Percentiles rank a stretch among this genome's conserved stretches.
These are phyloP conservation scores for Theretra japonica DNA, from an alignment of 2,888 invertebrate genomes.

Conservation along the genomic window DNA sequence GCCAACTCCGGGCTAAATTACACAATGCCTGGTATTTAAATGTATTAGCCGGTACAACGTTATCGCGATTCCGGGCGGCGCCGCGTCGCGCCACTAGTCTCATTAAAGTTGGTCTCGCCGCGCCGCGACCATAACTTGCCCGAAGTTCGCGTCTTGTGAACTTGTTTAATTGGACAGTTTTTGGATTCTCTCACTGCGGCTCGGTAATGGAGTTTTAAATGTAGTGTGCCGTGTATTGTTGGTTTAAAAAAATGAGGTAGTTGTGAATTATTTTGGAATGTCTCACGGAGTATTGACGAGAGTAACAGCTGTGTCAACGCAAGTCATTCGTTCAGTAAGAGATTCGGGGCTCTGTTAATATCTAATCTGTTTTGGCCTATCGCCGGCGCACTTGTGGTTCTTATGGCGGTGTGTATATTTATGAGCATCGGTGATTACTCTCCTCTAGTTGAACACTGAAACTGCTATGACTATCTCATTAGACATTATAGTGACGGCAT, in stretches of 20 bases:
- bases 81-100: slow-evolving; percentile 29
- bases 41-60: slow-evolving; percentile 41
- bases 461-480: too few relatives aligned
- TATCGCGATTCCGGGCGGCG: slow-evolving; percentile 29
- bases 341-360: too few relatives aligned
- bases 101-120: slow-evolving; percentile 14
- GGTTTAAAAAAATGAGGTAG: too few relatives aligned
- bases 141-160: slow-evolving; percentile 9
- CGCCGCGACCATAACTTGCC: slow-evolving; percentile 36
- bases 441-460: too few relatives aligned
- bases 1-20: slow-evolving; percentile 36
- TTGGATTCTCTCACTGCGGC: slow-evolving; percentile 9
- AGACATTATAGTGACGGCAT: too few relatives aligned
- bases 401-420: too few relatives aligned
- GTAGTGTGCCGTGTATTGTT: background rate
- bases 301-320: too few relatives aligned
- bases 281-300: too few relatives aligned
- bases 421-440: too few relatives aligned
- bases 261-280: background rate
- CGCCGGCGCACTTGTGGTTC: too few relatives aligned
- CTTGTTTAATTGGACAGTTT: slow-evolving; percentile 26
- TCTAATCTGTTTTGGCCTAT: too few relatives aligned
- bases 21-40: slow-evolving; percentile 41
- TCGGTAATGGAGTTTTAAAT: slow-evolving; percentile 18
- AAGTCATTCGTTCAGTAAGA: too few relatives aligned